These are phyloP conservation scores for Zoanthus sansibaricus DNA, from an alignment of 92 coral and sea anemone genomes.

Conservation along the genomic window DNA sequence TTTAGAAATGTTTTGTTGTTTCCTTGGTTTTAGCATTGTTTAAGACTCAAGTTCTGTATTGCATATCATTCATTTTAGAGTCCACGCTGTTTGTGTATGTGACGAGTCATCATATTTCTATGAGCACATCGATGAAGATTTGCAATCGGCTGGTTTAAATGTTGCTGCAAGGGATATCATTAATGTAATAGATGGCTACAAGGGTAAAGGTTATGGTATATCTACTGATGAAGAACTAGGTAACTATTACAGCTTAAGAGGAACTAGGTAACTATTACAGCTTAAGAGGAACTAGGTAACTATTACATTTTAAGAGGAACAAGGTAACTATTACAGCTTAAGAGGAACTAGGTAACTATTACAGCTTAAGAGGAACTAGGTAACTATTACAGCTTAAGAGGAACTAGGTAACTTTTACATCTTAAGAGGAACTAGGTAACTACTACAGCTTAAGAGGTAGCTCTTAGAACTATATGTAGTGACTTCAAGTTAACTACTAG, in stretches of 20 bases:
- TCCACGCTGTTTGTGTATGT: slow-evolving; percentile 79
- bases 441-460: too few relatives aligned
- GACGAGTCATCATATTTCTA: slow-evolving; percentile 70
- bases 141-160: slow-evolving; percentile 67
- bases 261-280: too few relatives aligned
- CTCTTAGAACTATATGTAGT: too few relatives aligned
- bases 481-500: too few relatives aligned
- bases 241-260: neutral
- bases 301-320: neutral
- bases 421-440: too few relatives aligned
- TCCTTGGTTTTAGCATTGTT: too few relatives aligned
- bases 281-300: slow-evolving; percentile 71
- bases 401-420: too few relatives aligned
- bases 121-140: slow-evolving; percentile 72
- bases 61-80: slow-evolving; percentile 39
- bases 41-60: neutral
- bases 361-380: too few relatives aligned
- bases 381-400: too few relatives aligned
- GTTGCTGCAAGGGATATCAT: slow-evolving; percentile 80
- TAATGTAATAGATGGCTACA: slow-evolving; percentile 83
- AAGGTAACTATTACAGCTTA: neutral
- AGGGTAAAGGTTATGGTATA: slow-evolving; percentile 76
- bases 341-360: too few relatives aligned
- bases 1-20: too few relatives aligned
- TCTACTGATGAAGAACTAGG: slow-evolving; percentile 83